A percentile compares a stretch with the other conserved stretches of the same genome.
These are phyloP conservation scores for Ficedula albicollis DNA, from an alignment of 2,797 vertebrate genomes.

Conservation along the genomic window DNA sequence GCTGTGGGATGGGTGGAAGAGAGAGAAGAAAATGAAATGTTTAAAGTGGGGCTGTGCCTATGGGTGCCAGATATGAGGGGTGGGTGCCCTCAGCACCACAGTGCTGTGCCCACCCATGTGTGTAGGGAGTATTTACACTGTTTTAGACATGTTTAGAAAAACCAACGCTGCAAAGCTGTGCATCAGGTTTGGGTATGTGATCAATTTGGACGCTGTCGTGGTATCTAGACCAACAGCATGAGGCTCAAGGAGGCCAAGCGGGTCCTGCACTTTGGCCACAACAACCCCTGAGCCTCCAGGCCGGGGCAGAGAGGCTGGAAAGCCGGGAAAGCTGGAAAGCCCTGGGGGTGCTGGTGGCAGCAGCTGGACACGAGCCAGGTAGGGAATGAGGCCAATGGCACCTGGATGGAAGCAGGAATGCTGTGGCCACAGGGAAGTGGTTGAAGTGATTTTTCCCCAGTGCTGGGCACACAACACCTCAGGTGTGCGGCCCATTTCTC, in stretches of 20 bases:
- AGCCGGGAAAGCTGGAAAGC: not conserved
- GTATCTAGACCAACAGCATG: too few relatives aligned
- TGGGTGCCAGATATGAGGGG: too few relatives aligned
- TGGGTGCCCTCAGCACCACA: fast-evolving
- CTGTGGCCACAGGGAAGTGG: too few relatives aligned
- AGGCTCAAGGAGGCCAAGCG: not conserved
- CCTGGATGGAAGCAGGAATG: not conserved
- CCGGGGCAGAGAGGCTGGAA: not conserved
- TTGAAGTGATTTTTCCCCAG: too few relatives aligned
- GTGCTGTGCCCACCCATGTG: fast-evolving
- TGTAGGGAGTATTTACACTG: not conserved
- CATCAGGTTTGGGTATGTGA: fast-evolving
- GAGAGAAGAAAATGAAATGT: not conserved
- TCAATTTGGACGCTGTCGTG: fast-evolving
- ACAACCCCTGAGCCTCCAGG: not conserved
- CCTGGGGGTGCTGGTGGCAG: not conserved
- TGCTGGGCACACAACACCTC: not conserved
- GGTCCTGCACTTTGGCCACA: not conserved
- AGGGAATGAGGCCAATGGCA: not conserved
- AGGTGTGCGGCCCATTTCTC: too few relatives aligned
- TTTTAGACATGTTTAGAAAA: fast-evolving
- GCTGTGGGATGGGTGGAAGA: slow-evolving; percentile 24
- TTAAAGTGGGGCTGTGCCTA: not conserved
- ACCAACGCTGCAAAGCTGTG: fast-evolving
- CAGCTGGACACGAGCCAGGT: fast-evolving